These are phyloP conservation scores for Lamellibrachia columna DNA, from an alignment of 2,888 invertebrate genomes.

Conservation along the genomic window DNA sequence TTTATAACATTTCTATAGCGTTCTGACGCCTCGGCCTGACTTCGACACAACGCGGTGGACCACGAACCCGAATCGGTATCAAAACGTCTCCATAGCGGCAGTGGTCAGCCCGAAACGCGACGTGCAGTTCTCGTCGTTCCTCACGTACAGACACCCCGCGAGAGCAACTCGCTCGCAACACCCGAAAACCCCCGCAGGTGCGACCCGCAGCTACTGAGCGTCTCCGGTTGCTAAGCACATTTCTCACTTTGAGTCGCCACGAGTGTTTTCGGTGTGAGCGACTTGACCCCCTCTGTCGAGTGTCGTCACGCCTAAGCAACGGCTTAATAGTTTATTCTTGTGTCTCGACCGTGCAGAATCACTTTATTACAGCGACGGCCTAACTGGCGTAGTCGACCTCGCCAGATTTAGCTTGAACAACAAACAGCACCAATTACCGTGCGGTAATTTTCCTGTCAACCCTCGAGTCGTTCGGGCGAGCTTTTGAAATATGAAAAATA, in stretches of 20 bases:
- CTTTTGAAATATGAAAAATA: conserved; percentile 16
- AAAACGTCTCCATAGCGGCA: neutral
- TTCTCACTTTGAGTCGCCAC: neutral
- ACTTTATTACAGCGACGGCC: conserved; percentile 3
- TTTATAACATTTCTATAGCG: neutral
- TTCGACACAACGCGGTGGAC: neutral
- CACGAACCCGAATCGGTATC: neutral
- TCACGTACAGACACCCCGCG: neutral
- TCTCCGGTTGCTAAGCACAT: conserved; percentile 11
- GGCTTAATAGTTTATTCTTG: conserved; percentile 16
- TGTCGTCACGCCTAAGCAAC: neutral
- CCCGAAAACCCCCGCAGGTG: neutral
- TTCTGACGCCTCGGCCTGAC: neutral
- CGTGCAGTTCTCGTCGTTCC: neutral
- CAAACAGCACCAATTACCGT: conserved; percentile 11
- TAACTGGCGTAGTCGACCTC: neutral
- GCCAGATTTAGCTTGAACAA: neutral
- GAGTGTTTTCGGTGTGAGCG: neutral
- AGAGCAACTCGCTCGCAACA: neutral
- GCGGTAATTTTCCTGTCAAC: neutral
- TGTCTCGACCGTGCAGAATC: conserved; percentile 16
- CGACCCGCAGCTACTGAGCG: neutral
- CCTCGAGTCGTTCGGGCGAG: neutral
- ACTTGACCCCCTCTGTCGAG: neutral
- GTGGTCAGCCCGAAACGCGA: neutral